Percentiles rank a stretch among this genome's conserved stretches.
Evolutionary conservation across 2,888 invertebrate species (phyloP).

Genomic region (Lasioglossum morio): DNA sequence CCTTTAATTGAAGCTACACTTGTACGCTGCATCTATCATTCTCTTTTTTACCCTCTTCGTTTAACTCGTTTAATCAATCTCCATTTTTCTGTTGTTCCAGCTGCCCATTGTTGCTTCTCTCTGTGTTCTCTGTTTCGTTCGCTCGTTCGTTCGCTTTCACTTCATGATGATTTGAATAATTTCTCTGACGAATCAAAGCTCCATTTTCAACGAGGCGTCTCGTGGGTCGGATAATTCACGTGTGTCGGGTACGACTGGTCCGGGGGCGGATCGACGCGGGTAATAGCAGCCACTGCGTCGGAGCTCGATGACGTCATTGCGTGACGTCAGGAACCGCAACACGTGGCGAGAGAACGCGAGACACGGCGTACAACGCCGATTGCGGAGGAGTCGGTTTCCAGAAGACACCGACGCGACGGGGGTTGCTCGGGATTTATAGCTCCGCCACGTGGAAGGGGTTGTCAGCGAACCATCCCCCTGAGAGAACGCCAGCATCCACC

Average conservation of each 20-base stretch:
- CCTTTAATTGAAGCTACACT: not conserved
- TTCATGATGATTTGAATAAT: not conserved
- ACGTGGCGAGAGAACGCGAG: slow-evolving; percentile 35
- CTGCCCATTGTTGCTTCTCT: not conserved
- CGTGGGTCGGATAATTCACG: not conserved
- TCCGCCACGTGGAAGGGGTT: slow-evolving; percentile 22
- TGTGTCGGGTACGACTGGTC: not conserved
- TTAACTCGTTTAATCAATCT: not conserved
- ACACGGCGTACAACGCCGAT: not conserved
- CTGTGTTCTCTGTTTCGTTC: not conserved
- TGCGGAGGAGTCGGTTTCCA: slow-evolving; percentile 4
- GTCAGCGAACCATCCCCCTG: not conserved
- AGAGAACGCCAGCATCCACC: not conserved
- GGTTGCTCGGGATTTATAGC: slow-evolving; percentile 21
- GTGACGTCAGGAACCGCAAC: slow-evolving; percentile 45
- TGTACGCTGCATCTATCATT: not conserved
- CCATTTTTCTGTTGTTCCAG: not conserved
- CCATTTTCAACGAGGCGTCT: not conserved
- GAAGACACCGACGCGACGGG: not conserved
- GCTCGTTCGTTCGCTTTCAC: rapidly evolving
- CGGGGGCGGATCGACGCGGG: not conserved
- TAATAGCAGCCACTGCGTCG: not conserved
- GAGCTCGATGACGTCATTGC: slow-evolving; percentile 14
- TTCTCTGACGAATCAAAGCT: not conserved
- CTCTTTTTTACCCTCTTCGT: not conserved